These are phyloP conservation scores for Hypolimnas misippus DNA, from an alignment of 2,888 invertebrate species.

Conservation along the genomic window DNA sequence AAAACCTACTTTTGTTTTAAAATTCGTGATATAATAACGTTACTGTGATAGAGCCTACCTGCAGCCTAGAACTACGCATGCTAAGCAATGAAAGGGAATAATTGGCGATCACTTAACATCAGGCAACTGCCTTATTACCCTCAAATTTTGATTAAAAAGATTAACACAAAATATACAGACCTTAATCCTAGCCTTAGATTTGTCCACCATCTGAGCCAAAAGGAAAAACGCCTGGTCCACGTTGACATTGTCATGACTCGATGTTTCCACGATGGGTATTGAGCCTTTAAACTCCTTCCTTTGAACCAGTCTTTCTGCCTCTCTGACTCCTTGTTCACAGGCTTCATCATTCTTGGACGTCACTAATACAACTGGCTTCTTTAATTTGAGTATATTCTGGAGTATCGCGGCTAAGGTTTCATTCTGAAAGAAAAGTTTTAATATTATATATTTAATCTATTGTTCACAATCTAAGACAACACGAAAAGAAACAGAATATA, in stretches of 20 bases:
- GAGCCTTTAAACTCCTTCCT: conserved; percentile 96
- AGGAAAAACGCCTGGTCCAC: conserved; percentile 96
- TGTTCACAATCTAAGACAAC: no score
- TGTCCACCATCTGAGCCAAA: conserved; percentile 96
- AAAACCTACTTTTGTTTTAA: no score
- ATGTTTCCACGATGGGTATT: conserved; percentile 96
- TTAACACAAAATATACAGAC: conserved; percentile 49
- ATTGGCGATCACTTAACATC: no score
- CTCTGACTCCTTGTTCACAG: conserved; percentile 92
- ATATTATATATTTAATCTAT: no score
- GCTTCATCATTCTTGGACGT: conserved; percentile 98
- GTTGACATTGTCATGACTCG: conserved; percentile 97
- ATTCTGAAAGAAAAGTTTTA: conserved; percentile 55
- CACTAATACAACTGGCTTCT: conserved; percentile 97
- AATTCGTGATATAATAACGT: no score
- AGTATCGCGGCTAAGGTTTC: conserved; percentile 94
- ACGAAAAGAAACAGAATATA: no score
- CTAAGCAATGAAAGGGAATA: no score
- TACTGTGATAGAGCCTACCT: no score
- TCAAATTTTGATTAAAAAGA: no score
- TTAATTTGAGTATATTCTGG: conserved; percentile 94
- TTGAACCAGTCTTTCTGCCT: conserved; percentile 93
- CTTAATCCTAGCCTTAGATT: conserved; percentile 90
- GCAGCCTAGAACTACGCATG: no score
- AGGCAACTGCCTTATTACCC: no score